Evolutionary conservation across 2,888 invertebrate genomes (phyloP), one percentile per base, ranked within the genome.

Genomic region (Unio pictorum): DNA sequence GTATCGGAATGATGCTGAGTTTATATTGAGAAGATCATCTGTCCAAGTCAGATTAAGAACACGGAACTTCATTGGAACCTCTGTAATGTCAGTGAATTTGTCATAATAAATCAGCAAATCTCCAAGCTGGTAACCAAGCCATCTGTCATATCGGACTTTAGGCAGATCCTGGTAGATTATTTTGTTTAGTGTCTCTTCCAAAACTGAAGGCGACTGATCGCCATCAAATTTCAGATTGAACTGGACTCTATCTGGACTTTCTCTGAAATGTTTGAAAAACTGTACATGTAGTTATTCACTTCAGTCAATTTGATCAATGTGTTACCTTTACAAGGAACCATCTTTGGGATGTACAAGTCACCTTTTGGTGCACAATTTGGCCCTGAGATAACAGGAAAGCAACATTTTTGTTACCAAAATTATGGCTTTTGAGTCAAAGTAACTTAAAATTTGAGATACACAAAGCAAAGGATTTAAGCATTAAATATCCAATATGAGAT

Each of bases 141-240:
- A 80, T 58, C 74, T 72, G 55, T 80, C 78, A 55, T 69, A 80
- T 45, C 79, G 62, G 11, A 73, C 67, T 63, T 78, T 74, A 3
- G 79, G 81, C 18, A 77, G 69, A 15, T 80, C 77, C 65, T 61
- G 66, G 34, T 75, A 73, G 20, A 81, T 55, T 8, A 80, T 67
- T 64, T 81, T 74, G 67, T 78, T 72, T 45, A 78, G 75, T 34
- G 73, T 73, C 23, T 69, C 71, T 61, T 75, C 66, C 0, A 79
- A 61, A 6, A 54, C 23, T 34, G 61, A 64, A 1, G 76, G 77
- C 34, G 75, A 73, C 57, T 76, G 80, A 17, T 79, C 71, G 4
- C 84, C 85, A 56, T 75, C 76, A 73, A 85, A 84, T 17, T 69
- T 80, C 65, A 84, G 71, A 55, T 83, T 80, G 64, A 81, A 81